These are phyloP conservation scores for Ptychobarbus kaznakovi DNA, from an alignment of 2,797 vertebrate species.

Conservation along the genomic window DNA sequence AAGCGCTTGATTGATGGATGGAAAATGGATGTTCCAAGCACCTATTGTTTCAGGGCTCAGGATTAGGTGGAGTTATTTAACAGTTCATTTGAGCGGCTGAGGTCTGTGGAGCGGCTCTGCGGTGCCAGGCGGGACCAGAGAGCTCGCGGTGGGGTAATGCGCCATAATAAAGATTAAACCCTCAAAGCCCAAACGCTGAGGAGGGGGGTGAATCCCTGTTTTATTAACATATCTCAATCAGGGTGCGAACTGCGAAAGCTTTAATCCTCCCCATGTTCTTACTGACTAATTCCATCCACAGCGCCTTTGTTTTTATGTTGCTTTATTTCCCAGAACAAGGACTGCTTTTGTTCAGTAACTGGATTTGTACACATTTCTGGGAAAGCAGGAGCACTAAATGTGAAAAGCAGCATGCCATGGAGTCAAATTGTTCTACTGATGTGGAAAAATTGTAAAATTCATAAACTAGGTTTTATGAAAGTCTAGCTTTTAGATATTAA, in stretches of 20 bases:
- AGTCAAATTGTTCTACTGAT: background rate
- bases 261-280: conserved; percentile 46
- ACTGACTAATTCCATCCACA: conserved; percentile 52
- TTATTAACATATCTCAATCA: conserved; percentile 85
- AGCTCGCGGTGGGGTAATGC: conserved; percentile 88
- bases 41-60: conserved; percentile 82
- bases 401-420: background rate
- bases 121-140: conserved; percentile 86
- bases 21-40: conserved; percentile 82
- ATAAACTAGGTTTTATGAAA: background rate
- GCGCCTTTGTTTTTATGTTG: conserved; percentile 42
- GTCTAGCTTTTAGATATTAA: background rate
- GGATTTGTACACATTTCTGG: conserved; percentile 16
- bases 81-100: conserved; percentile 86
- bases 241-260: conserved; percentile 54
- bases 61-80: conserved; percentile 87
- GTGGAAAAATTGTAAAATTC: background rate
- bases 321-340: conserved; percentile 35
- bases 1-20: conserved; percentile 84
- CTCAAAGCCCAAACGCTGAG: conserved; percentile 83
- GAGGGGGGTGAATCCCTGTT: conserved; percentile 80
- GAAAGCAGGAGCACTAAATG: conserved; percentile 10
- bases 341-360: conserved; percentile 35
- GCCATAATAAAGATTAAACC: conserved; percentile 99
- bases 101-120: conserved; percentile 77